Conservation (phyloP, 2,113 vertebrate species). For the Triplophysa siluroides region DNA sequence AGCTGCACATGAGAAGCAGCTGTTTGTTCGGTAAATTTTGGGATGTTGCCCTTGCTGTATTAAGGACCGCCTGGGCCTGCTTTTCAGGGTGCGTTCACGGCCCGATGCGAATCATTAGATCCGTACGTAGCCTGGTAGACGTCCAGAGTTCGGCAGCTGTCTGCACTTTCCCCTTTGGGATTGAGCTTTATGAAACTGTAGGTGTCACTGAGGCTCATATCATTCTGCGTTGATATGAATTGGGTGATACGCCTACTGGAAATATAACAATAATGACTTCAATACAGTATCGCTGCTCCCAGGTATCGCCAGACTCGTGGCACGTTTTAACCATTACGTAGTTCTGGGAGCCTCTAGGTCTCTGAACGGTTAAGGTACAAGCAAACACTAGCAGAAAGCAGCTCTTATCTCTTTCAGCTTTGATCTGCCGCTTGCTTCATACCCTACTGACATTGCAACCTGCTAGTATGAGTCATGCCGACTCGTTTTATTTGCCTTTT, state of each 20-base stretch:
- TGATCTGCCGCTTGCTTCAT: constrained; percentile 18
- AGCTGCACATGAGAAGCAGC: constrained; percentile 28
- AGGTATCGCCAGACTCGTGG: neutral
- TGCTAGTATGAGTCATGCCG: constrained; percentile 23
- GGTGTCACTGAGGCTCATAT: neutral
- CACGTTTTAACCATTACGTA: constrained; percentile 6
- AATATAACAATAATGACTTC: neutral
- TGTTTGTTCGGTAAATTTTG: constrained; percentile 29
- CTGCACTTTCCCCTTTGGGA: constrained; percentile 5
- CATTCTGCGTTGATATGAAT: too few relatives aligned
- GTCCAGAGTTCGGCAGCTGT: neutral
- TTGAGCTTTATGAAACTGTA: neutral
- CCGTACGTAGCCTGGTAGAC: constrained; percentile 22
- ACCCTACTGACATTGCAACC: constrained; percentile 15
- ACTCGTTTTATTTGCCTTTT: constrained; percentile 17
- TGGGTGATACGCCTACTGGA: neutral
- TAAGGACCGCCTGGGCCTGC: neutral
- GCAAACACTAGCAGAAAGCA: neutral
- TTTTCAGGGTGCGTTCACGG: neutral
- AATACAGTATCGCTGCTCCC: neutral
- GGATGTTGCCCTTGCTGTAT: constrained; percentile 3
- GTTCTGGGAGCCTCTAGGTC: constrained; percentile 15
- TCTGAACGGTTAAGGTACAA: neutral
- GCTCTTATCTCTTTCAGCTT: constrained; percentile 21
- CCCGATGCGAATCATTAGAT: constrained; percentile 16